Conservation (phyloP, 1,140 invertebrate species). For the Brachionus asplanchnoidis region DNA sequence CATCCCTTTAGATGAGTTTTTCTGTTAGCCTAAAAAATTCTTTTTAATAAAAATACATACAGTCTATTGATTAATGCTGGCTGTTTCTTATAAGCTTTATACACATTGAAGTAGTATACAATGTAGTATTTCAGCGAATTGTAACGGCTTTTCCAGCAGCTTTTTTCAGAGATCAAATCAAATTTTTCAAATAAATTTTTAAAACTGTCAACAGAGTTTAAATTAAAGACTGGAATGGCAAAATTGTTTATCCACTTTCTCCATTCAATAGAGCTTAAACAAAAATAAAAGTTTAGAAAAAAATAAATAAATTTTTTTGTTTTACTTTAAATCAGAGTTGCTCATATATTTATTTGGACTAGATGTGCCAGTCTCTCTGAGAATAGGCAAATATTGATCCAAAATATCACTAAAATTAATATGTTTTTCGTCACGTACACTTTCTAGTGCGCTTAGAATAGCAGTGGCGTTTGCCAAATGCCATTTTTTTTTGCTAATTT, state of each 20-base stretch:
- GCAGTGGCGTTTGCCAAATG: slow-evolving; percentile 16
- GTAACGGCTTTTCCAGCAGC: slow-evolving; percentile 11
- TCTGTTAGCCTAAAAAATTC: not conserved
- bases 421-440: not conserved
- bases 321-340: slow-evolving; percentile 25
- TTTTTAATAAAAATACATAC: not conserved
- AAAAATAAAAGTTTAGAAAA: not conserved
- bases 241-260: slow-evolving; percentile 39
- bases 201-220: slow-evolving; percentile 13
- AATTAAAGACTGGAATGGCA: slow-evolving; percentile 15
- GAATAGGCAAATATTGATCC: slow-evolving; percentile 17
- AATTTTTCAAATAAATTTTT: slow-evolving; percentile 38
- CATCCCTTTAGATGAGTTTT: not conserved
- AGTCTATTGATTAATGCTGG: not conserved
- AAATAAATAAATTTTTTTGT: not conserved
- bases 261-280: slow-evolving; percentile 25
- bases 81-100: not conserved
- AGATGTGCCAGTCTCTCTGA: not conserved
- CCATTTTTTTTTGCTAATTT: slow-evolving; percentile 3
- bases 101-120: slow-evolving; percentile 14
- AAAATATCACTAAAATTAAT: not conserved
- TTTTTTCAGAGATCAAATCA: not conserved
- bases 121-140: not conserved
- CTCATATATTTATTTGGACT: not conserved
- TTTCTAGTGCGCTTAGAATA: slow-evolving; percentile 30